phyloP scores from a whole-genome alignment of 2,888 invertebrate species.

The Ochropleura plecta region DNA sequence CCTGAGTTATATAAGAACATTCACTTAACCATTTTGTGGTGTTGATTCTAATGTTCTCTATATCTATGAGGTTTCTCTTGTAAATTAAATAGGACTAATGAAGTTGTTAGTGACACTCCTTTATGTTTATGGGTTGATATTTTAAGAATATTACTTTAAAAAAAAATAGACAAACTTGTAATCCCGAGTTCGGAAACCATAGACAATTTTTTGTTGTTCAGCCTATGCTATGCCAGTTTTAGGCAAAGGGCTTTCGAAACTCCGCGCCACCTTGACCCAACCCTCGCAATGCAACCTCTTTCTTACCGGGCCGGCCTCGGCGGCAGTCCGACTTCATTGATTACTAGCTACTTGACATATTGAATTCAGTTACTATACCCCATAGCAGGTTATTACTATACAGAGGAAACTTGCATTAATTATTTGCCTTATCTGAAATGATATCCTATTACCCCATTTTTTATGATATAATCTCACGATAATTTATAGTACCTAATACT shows the following conservation, averaged over 20 bases:
- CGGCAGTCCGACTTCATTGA: background rate
- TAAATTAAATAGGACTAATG: background rate
- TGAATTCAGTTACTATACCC: slow-evolving; percentile 2
- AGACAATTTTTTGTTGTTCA: background rate
- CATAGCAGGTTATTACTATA: background rate
- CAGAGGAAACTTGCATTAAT: slow-evolving; percentile 17
- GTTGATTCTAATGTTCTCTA: background rate
- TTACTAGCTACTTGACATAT: background rate
- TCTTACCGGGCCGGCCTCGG: background rate
- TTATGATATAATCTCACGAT: slow-evolving; percentile 31
- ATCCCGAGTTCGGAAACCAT: background rate
- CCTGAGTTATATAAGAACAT: too few species aligned
- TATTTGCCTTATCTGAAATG: slow-evolving; percentile 37
- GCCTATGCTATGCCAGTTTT: background rate
- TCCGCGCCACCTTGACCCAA: background rate
- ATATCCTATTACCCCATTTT: slow-evolving; percentile 34
- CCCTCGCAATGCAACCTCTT: background rate
- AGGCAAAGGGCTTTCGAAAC: background rate
- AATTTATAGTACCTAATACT: slow-evolving; percentile 26
- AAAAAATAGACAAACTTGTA: too few species aligned
- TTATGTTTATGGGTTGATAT: background rate
- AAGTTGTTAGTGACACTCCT: background rate
- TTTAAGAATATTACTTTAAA: background rate
- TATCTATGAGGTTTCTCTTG: background rate
- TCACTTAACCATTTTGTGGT: too few species aligned